Evolutionary conservation across 2,113 vertebrate species (phyloP).

Genomic region (Bubo blakistoni): DNA sequence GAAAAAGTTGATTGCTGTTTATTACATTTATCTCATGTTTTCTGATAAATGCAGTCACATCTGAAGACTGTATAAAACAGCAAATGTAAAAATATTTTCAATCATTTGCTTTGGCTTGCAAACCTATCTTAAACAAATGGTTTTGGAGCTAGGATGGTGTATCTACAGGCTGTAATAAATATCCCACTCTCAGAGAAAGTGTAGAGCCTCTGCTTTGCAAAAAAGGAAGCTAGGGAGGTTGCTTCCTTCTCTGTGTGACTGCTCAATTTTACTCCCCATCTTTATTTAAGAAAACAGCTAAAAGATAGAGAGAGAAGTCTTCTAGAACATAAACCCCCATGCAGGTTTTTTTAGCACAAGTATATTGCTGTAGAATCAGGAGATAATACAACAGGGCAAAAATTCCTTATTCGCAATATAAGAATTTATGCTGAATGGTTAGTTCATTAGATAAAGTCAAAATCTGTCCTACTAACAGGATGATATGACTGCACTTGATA

Average conservation of each 20-base stretch:
- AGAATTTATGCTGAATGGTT: neutral
- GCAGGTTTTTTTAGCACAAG: neutral
- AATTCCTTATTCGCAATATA: neutral
- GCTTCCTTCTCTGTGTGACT: neutral
- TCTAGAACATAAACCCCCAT: neutral
- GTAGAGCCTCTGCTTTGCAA: neutral
- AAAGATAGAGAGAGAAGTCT: neutral
- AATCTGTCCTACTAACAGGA: neutral
- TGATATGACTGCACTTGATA: neutral
- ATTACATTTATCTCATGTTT: neutral
- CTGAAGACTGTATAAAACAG: neutral
- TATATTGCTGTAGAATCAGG: neutral
- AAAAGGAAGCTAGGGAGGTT: neutral
- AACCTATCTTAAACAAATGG: neutral
- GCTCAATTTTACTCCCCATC: rapidly evolving
- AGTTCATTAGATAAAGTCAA: neutral
- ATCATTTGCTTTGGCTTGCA: neutral
- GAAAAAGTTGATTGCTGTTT: neutral
- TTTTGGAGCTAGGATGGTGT: neutral
- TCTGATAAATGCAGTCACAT: neutral
- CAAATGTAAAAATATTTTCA: neutral
- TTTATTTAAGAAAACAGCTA: neutral
- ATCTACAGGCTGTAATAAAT: neutral
- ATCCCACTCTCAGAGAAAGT: neutral
- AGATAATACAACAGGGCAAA: neutral